Evolutionary conservation across 1,140 invertebrate species (phyloP).

Genomic region (Periplaneta americana): DNA sequence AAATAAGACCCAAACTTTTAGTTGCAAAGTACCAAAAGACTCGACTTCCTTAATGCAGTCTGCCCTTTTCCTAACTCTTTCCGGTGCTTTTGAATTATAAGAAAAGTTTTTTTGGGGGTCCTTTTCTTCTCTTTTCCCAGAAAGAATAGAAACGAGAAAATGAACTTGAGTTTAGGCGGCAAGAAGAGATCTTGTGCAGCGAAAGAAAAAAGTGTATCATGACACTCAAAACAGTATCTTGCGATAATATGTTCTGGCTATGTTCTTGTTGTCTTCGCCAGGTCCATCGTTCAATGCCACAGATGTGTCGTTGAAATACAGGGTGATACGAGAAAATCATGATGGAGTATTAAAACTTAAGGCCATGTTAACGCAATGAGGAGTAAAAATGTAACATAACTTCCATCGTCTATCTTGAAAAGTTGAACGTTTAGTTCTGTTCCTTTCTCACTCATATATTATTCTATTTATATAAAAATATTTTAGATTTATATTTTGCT

Average conservation of each 20-base stretch:
- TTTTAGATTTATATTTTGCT: too few species aligned
- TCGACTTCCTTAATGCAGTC: constrained; percentile 11
- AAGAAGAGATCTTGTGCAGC: neutral
- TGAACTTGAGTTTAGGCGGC: neutral
- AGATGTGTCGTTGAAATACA: too few species aligned
- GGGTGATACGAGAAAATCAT: too few species aligned
- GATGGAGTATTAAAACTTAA: too few species aligned
- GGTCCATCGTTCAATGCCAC: neutral
- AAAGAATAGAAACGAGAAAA: neutral
- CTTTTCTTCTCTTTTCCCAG: neutral
- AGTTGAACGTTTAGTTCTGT: too few species aligned
- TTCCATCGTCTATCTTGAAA: too few species aligned
- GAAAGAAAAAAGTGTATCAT: neutral
- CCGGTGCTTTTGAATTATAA: constrained; percentile 9
- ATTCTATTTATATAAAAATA: too few species aligned
- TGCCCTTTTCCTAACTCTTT: constrained; percentile 3
- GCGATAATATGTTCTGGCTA: neutral
- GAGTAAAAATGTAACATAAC: too few species aligned
- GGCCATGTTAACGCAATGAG: too few species aligned
- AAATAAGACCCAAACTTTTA: constrained; percentile 1
- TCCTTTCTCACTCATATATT: too few species aligned
- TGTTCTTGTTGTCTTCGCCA: too few species aligned
- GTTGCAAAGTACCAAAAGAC: constrained; percentile 7
- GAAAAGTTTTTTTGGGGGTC: neutral
- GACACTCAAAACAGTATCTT: neutral